Evolutionary conservation across 92 coral and sea anemone genomes (phyloP), one percentile per base, ranked within the genome.

Genomic region (Galaxea fascicularis): DNA sequence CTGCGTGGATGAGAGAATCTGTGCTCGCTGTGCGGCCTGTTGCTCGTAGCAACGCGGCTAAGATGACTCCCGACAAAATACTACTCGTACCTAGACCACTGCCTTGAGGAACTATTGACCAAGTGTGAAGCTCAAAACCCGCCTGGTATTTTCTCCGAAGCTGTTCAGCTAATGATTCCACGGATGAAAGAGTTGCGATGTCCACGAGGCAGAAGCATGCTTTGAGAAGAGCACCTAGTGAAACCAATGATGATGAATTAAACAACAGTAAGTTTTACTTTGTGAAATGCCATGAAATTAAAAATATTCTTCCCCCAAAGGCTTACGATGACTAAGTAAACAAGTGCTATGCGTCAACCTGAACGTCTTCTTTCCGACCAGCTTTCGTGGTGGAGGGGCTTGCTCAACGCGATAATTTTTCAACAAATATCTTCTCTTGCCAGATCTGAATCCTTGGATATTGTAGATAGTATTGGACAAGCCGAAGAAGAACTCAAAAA

Each of bases 41-140:
- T 65, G 94, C 93, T 66, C 98, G 94, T 57, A 96, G 91, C 73
- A 96, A 77, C 28, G 99, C 98, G 17, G 94, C 95, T 87, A 96
- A 77, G 58, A 94, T 82, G 31, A 92, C 97, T 39, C 99, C 98
- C 31, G 98, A 87, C 72, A 96, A 79, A 72, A 96, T 96, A 88
- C 99, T 96, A 75, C 99, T 96, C 0, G 99, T 95, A 12, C 99
- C 99, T 85, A 96, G 91, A 57, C 99, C 99, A 77, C 98, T 95
- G 0, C 99, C 99, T 28, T 91, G 92, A 64, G 99, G 99, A 21
- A 74, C 82, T 27, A 90, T 60, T 24, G 95, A 92, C 95, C 92
- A 82, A 4, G 99, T 90, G 67, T 94, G 93, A 30, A 96, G 89
- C 78, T 96, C 97, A 74, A 96, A 96, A 25, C 99, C 99, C n/a